These are phyloP conservation scores for Aptenodytes patagonicus DNA, from an alignment of 2,113 vertebrate genomes.

Conservation along the genomic window DNA sequence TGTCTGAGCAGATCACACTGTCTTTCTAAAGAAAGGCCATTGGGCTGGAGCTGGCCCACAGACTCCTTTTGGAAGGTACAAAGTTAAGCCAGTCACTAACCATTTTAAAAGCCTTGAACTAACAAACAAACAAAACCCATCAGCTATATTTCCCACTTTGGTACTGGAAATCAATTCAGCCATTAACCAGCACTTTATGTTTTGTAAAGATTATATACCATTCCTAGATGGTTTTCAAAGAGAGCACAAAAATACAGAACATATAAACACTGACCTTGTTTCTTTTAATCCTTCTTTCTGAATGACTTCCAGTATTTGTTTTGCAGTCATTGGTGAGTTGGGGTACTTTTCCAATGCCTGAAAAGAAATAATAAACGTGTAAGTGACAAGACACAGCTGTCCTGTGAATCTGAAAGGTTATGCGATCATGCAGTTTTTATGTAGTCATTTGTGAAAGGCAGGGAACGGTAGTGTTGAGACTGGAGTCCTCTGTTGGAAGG, in stretches of 20 bases:
- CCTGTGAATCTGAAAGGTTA: background rate
- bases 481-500: constrained; percentile 2
- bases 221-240: background rate
- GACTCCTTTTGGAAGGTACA: background rate
- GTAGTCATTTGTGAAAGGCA: constrained; percentile 14
- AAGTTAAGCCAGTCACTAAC: background rate
- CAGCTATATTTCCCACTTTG: background rate
- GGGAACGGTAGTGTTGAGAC: background rate
- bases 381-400: constrained; percentile 15
- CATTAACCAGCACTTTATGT: background rate
- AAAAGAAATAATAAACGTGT: constrained; percentile 62
- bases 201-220: background rate
- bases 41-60: background rate
- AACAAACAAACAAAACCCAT: background rate
- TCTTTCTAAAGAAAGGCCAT: background rate
- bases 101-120: background rate
- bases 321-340: constrained; percentile 87
- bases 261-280: constrained; percentile 79
- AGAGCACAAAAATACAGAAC: background rate
- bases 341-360: constrained; percentile 86
- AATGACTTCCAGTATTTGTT: constrained; percentile 88
- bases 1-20: background rate
- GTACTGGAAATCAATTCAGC: background rate
- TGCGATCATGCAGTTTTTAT: background rate
- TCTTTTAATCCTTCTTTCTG: constrained; percentile 88